Evolutionary conservation across 2,797 vertebrate genomes (phyloP), one percentile per base, ranked within the genome.

Genomic region (Chromis chromis): DNA sequence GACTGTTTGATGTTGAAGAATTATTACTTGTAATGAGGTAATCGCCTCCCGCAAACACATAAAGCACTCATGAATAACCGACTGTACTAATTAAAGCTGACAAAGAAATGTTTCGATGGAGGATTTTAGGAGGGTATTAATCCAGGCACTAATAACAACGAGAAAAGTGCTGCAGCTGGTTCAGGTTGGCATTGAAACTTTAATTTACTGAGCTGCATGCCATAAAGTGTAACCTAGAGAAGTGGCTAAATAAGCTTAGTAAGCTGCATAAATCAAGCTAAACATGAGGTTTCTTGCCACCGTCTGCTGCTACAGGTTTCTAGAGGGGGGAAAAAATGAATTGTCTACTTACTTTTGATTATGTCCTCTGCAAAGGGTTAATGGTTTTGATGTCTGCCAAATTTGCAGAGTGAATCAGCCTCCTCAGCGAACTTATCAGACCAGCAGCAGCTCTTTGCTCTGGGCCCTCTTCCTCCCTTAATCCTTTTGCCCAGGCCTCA

Each of bases 341-440:
- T 65, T 6, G 21, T 78, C 13, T 54, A 0, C 39, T 36, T 60
- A 46, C 28, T 82, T 76, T 75, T 71, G 19, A 58, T 65, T 52
- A n/a, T 78, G 76, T 76, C 67, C 50, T 83, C 62, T 73, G 78
- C 17, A 12, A 55, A 60, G 53, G 39, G 24, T 76, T 63, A 75
- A 57, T 48, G 84, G 33, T 36, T 80, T 83, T 81, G 76, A 75
- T 74, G 77, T 83, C 55, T 81, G 70, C 75, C 58, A 82, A 84
- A 69, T 55, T 12, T 82, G 70, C 48, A 82, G 64, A 60, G 74
- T 75, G 76, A 85, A 88, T 86, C 86, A 61, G 67, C 73, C 82
- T 83, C 76, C 73, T 88, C 79, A 78, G 79, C 72, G 71, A 80
- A 86, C 74, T 84, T 88, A 90, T 92, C 89, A 86, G 81, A 83